Conservation (phyloP, 2,113 vertebrate genomes). For the Trichechus manatus region DNA sequence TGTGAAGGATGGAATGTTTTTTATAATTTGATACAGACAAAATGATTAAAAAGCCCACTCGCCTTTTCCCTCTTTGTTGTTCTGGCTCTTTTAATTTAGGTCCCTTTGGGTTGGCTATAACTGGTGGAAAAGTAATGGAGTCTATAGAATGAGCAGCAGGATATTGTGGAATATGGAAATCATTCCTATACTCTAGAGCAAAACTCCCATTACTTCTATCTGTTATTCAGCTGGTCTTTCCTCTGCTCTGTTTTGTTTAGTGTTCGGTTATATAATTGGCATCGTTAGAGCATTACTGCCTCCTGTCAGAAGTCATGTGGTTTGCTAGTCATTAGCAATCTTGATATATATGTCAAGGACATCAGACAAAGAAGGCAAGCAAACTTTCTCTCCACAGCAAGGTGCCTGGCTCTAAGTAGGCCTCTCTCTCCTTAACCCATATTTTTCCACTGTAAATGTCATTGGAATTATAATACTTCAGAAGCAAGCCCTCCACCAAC, state of each 20-base stretch:
- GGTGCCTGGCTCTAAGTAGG: not conserved
- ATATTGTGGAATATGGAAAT: conserved; percentile 52
- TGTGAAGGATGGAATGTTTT: conserved; percentile 7
- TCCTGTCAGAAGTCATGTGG: conserved; percentile 38
- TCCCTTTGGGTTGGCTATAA: conserved; percentile 20
- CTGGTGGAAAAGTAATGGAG: not conserved
- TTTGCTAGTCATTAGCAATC: conserved; percentile 62
- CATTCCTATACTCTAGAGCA: conserved; percentile 33
- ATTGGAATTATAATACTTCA: conserved; percentile 8
- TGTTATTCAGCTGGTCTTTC: conserved; percentile 27
- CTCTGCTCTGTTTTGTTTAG: conserved; percentile 53
- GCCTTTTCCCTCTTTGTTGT: not conserved
- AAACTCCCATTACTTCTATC: conserved; percentile 65
- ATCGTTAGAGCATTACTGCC: conserved; percentile 21
- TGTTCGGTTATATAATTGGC: conserved; percentile 46
- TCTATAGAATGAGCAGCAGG: not conserved
- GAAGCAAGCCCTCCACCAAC: not conserved
- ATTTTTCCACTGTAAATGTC: not conserved
- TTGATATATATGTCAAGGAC: conserved; percentile 21
- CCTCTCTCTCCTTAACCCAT: not conserved
- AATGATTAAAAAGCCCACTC: conserved; percentile 37
- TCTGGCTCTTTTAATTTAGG: conserved; percentile 57
- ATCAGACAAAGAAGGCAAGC: not conserved
- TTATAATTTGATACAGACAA: conserved; percentile 15
- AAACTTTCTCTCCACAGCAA: not conserved